These are phyloP conservation scores for Hyperopisus bebe DNA, from an alignment of 2,113 vertebrate species.

Conservation along the genomic window DNA sequence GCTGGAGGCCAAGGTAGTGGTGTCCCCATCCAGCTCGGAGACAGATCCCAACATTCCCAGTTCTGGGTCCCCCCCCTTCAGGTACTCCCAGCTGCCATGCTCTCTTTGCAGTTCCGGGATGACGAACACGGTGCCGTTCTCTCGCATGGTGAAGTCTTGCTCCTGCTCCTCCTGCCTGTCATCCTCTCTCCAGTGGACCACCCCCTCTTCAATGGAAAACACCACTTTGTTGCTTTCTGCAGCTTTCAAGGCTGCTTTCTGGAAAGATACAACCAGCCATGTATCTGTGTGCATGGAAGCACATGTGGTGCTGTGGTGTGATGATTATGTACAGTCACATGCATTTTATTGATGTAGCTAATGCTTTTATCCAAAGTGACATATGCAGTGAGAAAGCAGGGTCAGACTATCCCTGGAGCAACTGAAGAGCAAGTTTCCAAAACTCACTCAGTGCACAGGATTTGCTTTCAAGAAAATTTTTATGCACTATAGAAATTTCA, in stretches of 20 bases:
- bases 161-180: constrained; percentile 36
- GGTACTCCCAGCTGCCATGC: constrained; percentile 42
- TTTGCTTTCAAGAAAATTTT: neutral
- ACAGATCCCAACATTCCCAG: constrained; percentile 18
- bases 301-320: neutral
- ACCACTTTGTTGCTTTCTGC: constrained; percentile 12
- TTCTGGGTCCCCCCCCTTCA: constrained; percentile 37
- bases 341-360: neutral
- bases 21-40: constrained; percentile 22
- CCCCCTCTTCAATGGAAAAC: constrained; percentile 53
- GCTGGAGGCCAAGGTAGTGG: constrained; percentile 44
- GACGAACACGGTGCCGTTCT: constrained; percentile 62
- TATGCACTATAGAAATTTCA: neutral
- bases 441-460: neutral
- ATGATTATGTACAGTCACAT: neutral
- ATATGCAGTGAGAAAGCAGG: neutral
- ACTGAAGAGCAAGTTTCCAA: neutral
- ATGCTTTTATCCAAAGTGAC: neutral
- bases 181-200: constrained; percentile 34
- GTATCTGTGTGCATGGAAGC: neutral
- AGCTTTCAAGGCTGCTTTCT: constrained; percentile 43
- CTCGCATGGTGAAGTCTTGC: constrained; percentile 35
- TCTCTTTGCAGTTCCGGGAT: constrained; percentile 48
- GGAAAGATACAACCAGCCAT: neutral
- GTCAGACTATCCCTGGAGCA: neutral